A percentile compares a stretch with the other conserved stretches of the same genome.
phyloP scores from a whole-genome alignment of 2,888 invertebrate genomes.

The Furcula furcula region DNA sequence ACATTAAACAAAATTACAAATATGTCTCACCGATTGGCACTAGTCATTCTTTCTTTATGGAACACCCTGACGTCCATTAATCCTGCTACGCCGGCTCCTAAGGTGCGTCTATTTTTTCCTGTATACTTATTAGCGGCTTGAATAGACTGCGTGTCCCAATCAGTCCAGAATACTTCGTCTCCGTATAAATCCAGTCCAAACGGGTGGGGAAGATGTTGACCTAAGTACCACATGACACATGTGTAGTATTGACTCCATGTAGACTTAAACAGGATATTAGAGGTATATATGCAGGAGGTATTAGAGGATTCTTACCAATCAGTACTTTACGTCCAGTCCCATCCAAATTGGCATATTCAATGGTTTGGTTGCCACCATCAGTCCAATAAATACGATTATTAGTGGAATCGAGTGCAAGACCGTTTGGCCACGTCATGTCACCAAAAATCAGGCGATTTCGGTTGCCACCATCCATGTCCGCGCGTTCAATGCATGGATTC shows the following conservation, averaged over 20 bases:
- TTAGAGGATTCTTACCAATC: slow-evolving; percentile 82
- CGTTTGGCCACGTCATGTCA: slow-evolving; percentile 92
- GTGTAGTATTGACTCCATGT: too few species aligned
- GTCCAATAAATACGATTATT: slow-evolving; percentile 91
- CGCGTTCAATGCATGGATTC: slow-evolving; percentile 90
- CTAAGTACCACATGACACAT: too few species aligned
- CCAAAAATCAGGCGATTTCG: slow-evolving; percentile 84
- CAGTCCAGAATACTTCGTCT: slow-evolving; percentile 92
- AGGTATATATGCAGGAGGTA: too few species aligned
- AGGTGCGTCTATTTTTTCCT: slow-evolving; percentile 84
- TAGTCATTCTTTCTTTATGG: slow-evolving; percentile 84
- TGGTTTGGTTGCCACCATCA: slow-evolving; percentile 89
- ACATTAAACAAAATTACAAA: too few species aligned
- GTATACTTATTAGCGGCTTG: slow-evolving; percentile 89
- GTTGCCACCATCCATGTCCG: slow-evolving; percentile 92
- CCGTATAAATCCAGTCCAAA: slow-evolving; percentile 91
- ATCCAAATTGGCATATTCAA: slow-evolving; percentile 90
- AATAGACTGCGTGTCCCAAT: slow-evolving; percentile 90
- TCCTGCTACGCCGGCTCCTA: slow-evolving; percentile 87
- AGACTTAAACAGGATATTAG: too few species aligned
- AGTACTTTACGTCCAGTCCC: slow-evolving; percentile 86
- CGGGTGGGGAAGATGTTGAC: slow-evolving; percentile 87
- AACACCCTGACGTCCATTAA: slow-evolving; percentile 92
- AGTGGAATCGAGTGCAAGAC: slow-evolving; percentile 89
- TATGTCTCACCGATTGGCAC: slow-evolving; percentile 48